Percentiles rank a stretch among this genome's conserved stretches.
These are phyloP conservation scores for Siphonodentalium dalli DNA, from an alignment of 2,888 invertebrate genomes.

Conservation along the genomic window DNA sequence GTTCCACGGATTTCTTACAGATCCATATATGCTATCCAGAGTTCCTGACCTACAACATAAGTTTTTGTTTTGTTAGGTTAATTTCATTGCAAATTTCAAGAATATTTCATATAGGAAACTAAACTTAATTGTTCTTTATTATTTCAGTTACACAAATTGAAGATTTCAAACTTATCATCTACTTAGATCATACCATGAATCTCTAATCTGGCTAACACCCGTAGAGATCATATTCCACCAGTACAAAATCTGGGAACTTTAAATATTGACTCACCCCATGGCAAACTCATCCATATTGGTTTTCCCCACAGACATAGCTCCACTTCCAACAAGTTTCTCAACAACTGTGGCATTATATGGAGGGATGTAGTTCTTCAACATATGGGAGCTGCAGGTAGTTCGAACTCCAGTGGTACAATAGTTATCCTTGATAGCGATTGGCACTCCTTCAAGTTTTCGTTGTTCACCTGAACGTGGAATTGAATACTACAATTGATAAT, in stretches of 20 bases:
- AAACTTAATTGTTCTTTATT: too few relatives aligned
- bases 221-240: too few relatives aligned
- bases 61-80: too few relatives aligned
- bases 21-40: constrained; percentile 73
- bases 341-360: constrained; percentile 93
- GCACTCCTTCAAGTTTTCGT: constrained; percentile 71
- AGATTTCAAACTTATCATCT: too few relatives aligned
- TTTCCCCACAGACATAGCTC: constrained; percentile 88
- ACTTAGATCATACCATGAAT: too few relatives aligned
- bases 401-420: constrained; percentile 81
- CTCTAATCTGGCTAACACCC: too few relatives aligned
- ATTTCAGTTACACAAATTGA: too few relatives aligned
- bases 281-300: constrained; percentile 98
- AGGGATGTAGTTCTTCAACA: constrained; percentile 87
- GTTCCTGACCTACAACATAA: constrained; percentile 55
- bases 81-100: too few relatives aligned
- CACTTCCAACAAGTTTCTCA: constrained; percentile 72
- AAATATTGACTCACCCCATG: constrained; percentile 80
- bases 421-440: constrained; percentile 92
- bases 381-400: constrained; percentile 84
- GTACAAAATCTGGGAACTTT: too few relatives aligned
- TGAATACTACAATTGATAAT: neutral
- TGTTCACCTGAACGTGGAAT: constrained; percentile 7
- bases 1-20: constrained; percentile 87
- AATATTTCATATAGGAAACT: too few relatives aligned